Conservation (phyloP, 2,113 vertebrate species). For the Cephalopterus ornatus region DNA sequence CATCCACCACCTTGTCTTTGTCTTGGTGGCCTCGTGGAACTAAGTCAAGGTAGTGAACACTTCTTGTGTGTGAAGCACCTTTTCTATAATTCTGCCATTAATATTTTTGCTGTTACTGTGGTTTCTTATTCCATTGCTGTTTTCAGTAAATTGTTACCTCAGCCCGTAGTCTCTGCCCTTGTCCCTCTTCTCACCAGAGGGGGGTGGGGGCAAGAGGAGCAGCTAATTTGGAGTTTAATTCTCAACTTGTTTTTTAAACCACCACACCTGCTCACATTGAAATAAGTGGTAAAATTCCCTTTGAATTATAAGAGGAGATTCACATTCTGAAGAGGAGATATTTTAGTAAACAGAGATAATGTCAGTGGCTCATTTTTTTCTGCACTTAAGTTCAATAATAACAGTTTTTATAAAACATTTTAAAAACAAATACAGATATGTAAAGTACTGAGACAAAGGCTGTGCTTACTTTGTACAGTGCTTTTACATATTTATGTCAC, state of each 20-base stretch:
- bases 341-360: not conserved
- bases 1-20: too few relatives aligned
- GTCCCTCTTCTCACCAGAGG: not conserved
- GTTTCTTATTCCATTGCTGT: not conserved
- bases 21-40: fast-evolving
- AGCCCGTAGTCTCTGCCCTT: not conserved
- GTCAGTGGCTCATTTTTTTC: constrained; percentile 35
- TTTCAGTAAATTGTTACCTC: not conserved
- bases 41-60: not conserved
- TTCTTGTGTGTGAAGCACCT: not conserved
- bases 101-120: not conserved
- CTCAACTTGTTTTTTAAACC: not conserved
- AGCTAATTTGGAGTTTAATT: not conserved
- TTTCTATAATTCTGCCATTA: not conserved
- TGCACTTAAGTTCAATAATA: constrained; percentile 32
- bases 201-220: fast-evolving
- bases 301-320: not conserved
- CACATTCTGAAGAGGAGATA: not conserved
- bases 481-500: constrained; percentile 66
- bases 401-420: constrained; percentile 71
- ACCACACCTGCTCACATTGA: not conserved
- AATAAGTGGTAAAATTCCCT: not conserved
- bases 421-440: constrained; percentile 42
- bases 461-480: constrained; percentile 57
- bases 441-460: constrained; percentile 42